phyloP scores from a whole-genome alignment of 2,888 invertebrate species.

The Stenotaenia linearis region DNA sequence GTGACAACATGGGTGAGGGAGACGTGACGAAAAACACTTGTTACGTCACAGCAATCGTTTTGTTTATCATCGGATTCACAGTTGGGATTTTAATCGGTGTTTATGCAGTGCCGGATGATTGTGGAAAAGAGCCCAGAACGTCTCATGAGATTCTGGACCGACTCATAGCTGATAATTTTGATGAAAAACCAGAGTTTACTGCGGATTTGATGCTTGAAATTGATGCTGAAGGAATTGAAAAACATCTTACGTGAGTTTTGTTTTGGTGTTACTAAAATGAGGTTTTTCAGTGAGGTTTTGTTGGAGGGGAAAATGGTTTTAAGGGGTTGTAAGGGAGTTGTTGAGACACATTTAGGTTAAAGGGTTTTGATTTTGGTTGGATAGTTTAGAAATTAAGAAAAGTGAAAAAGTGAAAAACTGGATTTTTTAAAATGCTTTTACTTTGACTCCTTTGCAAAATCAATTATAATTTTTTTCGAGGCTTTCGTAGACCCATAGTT shows the following conservation, averaged over 20 bases:
- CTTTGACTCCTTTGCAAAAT: no score
- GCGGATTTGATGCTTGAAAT: neutral
- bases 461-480: no score
- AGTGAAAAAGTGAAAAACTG: no score
- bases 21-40: neutral
- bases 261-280: no score
- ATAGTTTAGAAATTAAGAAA: no score
- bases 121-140: neutral
- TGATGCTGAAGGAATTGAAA: neutral
- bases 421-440: no score
- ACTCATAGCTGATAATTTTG: neutral
- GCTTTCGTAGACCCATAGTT: no score
- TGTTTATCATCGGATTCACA: neutral
- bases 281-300: neutral
- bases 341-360: no score
- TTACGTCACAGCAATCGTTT: neutral
- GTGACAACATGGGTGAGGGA: neutral
- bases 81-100: neutral
- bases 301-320: neutral
- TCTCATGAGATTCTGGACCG: neutral
- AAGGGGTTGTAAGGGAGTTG: no score
- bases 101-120: neutral
- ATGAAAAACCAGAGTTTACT: neutral
- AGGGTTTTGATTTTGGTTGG: no score
- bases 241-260: neutral